Percentiles rank a stretch among this genome's conserved stretches.
These are phyloP conservation scores for Leptatherina wallacei DNA, from an alignment of 2,797 vertebrate species.

Conservation along the genomic window DNA sequence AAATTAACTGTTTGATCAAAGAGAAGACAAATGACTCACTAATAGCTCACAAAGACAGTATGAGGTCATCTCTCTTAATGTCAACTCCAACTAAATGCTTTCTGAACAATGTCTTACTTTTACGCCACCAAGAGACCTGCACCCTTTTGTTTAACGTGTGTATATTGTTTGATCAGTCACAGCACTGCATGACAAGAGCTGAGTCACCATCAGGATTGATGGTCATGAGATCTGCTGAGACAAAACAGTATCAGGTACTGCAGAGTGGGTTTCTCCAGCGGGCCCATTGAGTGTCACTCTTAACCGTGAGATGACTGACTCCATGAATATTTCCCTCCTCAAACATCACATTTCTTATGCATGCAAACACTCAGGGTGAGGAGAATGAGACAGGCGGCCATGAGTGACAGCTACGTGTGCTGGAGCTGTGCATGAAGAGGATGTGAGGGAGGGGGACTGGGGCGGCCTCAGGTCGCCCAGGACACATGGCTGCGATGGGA, in stretches of 20 bases:
- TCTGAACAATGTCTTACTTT: slow-evolving; percentile 42
- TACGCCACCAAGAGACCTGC: slow-evolving; percentile 1
- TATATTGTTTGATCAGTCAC: slow-evolving; percentile 45
- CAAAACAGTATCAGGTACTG: slow-evolving; percentile 59
- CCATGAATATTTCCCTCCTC: slow-evolving; percentile 39
- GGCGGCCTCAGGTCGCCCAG: slow-evolving; percentile 58
- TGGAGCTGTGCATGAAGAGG: slow-evolving; percentile 27
- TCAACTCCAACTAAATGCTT: slow-evolving; percentile 26
- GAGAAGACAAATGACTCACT: slow-evolving; percentile 54
- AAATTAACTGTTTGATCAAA: slow-evolving; percentile 65
- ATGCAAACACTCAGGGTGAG: slow-evolving; percentile 66
- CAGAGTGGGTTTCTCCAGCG: slow-evolving; percentile 57
- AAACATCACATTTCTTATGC: slow-evolving; percentile 64
- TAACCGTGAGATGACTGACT: slow-evolving; percentile 60
- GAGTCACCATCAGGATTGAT: slow-evolving; percentile 37
- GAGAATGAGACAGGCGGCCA: slow-evolving; percentile 53
- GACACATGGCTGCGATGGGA: slow-evolving; percentile 62
- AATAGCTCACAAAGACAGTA: slow-evolving; percentile 54
- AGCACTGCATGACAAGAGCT: slow-evolving; percentile 39
- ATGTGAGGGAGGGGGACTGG: slow-evolving; percentile 35
- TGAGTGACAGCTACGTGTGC: slow-evolving; percentile 67
- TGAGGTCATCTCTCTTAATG: slow-evolving; percentile 15
- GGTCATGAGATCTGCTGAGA: slow-evolving; percentile 48
- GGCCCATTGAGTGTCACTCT: slow-evolving; percentile 61
- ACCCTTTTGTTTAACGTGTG: slow-evolving; percentile 38